phyloP scores from a whole-genome alignment of 2,888 invertebrate genomes.

The Alitta virens region DNA sequence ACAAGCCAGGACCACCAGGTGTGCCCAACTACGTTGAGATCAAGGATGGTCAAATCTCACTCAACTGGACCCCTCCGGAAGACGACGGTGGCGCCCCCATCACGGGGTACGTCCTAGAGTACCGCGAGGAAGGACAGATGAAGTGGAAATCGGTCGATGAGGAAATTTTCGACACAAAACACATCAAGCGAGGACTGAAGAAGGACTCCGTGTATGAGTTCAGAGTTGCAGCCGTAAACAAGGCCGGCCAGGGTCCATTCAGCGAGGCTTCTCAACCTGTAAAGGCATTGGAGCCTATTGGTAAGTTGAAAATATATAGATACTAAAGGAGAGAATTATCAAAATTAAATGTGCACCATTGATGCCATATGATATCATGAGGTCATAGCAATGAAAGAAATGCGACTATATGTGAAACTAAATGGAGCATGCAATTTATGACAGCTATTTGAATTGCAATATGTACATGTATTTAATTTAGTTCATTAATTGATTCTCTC shows the following conservation, averaged over 20 bases:
- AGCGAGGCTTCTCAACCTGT: slow-evolving; percentile 26
- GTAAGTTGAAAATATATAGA: slow-evolving; percentile 31
- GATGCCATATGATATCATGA: too few species aligned
- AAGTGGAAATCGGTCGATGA: slow-evolving; percentile 66
- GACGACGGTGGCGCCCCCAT: slow-evolving; percentile 54
- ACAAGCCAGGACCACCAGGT: slow-evolving; percentile 44
- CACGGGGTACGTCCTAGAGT: slow-evolving; percentile 48
- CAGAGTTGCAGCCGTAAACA: slow-evolving; percentile 50
- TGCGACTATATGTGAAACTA: too few species aligned
- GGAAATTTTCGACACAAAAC: slow-evolving; percentile 30
- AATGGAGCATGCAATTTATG: too few species aligned
- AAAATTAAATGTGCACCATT: too few species aligned
- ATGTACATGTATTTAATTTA: too few species aligned
- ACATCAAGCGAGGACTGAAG: slow-evolving; percentile 38
- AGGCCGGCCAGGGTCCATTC: slow-evolving; percentile 43
- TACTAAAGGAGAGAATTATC: too few species aligned
- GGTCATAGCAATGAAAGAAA: too few species aligned
- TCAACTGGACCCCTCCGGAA: slow-evolving; percentile 56
- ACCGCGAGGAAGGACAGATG: slow-evolving; percentile 50
- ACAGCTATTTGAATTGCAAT: too few species aligned
- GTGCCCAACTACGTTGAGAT: slow-evolving; percentile 42
- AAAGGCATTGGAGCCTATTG: slow-evolving; percentile 42
- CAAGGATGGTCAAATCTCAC: slow-evolving; percentile 36
- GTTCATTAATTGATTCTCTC: too few species aligned
- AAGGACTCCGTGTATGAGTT: slow-evolving; percentile 49